Evolutionary conservation across 2,113 vertebrate genomes (phyloP), one percentile per base, ranked within the genome.

Genomic region (Thoracochromis brauschi): DNA sequence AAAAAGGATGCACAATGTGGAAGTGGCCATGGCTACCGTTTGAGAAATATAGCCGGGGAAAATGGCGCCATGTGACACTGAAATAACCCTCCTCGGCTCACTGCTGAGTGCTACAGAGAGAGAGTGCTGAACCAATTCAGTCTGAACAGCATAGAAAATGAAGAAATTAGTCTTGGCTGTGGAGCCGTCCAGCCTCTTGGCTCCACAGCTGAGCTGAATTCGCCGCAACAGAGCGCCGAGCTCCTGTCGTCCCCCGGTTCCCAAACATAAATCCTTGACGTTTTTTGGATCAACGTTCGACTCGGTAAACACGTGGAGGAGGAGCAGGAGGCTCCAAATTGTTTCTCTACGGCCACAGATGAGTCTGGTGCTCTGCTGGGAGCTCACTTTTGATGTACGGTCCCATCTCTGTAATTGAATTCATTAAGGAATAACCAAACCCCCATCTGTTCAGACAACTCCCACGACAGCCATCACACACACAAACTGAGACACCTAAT

Each of bases 371-470:
- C 54, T 91, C 51, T 9, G 63, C 63, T 53, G 57, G 2, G 42
- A 53, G 83, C 91, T 85, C 63, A 7, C 35, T 21, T 58, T 54
- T 89, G 89, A 94, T 91, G 58, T 87, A 89, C 65, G 79, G 86
- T 79, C 85, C 85, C 55, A 85, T 89, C 89, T 85, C 87, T 81
- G 82, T 90, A 94, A 93, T 93, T 93, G 58, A 92, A 95, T 94
- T 93, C 82, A 94, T 94, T 94, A 94, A 89, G 88, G 89, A 86
- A 90, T 87, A 87, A 92, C 87, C 82, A 83, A 90, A 90, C 78
- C 84, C 86, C 87, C 92, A 86, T 90, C 91, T 91, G 89, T 81
- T 82, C 89, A 84, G 80, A 91, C 90, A 31, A 88, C 86, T 89
- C 92, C 86, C 89, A 53, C 42, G 83, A 87, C 73, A 80, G 63